phyloP scores from a whole-genome alignment of 1,140 invertebrate species.

The Liolophura sinensis region DNA sequence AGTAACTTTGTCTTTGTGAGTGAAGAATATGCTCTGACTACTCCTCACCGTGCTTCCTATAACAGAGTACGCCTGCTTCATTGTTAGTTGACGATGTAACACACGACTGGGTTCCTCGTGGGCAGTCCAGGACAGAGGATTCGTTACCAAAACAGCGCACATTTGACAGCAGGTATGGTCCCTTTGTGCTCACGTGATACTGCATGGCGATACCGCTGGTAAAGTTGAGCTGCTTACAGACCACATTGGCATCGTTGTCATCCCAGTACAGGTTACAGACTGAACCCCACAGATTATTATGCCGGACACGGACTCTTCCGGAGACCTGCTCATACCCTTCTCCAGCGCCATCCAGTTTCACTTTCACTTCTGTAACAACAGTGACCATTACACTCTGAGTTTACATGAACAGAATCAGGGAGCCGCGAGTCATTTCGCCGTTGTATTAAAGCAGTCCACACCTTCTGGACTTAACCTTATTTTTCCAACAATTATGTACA shows the following conservation, averaged over 20 bases:
- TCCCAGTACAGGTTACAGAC: conserved; percentile 41
- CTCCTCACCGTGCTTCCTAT: conserved; percentile 31
- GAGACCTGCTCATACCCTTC: too few species aligned
- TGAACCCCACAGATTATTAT: conserved; percentile 28
- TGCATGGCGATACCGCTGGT: conserved; percentile 33
- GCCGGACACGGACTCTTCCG: too few species aligned
- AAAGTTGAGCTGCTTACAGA: conserved; percentile 37
- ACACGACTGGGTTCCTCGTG: conserved; percentile 22
- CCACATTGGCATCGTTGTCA: conserved; percentile 35
- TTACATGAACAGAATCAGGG: too few species aligned
- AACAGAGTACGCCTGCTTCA: conserved; percentile 43
- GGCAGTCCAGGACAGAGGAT: conserved; percentile 21
- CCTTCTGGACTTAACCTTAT: too few species aligned
- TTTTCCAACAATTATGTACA: too few species aligned
- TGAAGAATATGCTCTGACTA: background rate
- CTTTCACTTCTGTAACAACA: too few species aligned
- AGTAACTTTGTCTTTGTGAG: background rate
- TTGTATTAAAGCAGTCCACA: too few species aligned
- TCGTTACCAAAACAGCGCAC: conserved; percentile 27
- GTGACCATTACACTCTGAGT: too few species aligned
- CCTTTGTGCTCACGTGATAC: conserved; percentile 34
- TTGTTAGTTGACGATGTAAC: conserved; percentile 20
- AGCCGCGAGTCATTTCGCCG: too few species aligned
- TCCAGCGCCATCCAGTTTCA: too few species aligned
- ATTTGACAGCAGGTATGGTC: conserved; percentile 32